Percentiles rank a stretch among this genome's conserved stretches.
phyloP scores from a whole-genome alignment of 2,888 invertebrate genomes.

The Pomacea canaliculata region DNA sequence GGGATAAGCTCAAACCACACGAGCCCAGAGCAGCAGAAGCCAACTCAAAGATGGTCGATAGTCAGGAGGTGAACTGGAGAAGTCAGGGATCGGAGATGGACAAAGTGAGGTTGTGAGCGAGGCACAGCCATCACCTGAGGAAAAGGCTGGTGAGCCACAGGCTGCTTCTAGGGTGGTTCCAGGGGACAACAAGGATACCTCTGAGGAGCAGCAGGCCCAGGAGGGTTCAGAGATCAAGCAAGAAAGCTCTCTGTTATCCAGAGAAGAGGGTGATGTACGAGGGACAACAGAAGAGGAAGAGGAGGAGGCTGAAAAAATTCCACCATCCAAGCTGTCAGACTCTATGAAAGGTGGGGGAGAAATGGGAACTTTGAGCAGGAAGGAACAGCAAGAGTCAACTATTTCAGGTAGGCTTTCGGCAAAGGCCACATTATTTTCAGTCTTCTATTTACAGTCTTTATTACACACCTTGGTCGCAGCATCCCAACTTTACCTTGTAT shows the following conservation, averaged over 20 bases:
- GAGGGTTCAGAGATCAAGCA: background rate
- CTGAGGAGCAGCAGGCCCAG: too few relatives aligned
- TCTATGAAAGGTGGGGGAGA: slow-evolving; percentile 9
- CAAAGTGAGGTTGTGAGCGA: background rate
- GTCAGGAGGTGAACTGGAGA: background rate
- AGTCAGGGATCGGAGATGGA: background rate
- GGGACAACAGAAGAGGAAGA: background rate
- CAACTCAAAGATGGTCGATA: background rate
- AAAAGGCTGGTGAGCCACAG: background rate
- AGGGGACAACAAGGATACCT: too few relatives aligned
- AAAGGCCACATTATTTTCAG: too few relatives aligned
- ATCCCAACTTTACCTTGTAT: too few relatives aligned
- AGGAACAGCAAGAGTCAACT: too few relatives aligned
- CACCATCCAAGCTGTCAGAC: background rate
- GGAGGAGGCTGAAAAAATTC: background rate
- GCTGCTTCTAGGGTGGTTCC: background rate
- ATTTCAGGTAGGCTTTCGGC: too few relatives aligned
- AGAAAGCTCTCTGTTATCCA: background rate
- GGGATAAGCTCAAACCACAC: background rate
- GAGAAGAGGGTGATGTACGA: background rate
- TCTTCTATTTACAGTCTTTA: too few relatives aligned
- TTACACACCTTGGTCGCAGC: too few relatives aligned
- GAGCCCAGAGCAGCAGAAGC: background rate
- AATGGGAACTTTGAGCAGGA: background rate
- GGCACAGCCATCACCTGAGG: background rate